These are phyloP conservation scores for Phoxinus dragarum DNA, from an alignment of 2,797 vertebrate genomes.

Conservation along the genomic window DNA sequence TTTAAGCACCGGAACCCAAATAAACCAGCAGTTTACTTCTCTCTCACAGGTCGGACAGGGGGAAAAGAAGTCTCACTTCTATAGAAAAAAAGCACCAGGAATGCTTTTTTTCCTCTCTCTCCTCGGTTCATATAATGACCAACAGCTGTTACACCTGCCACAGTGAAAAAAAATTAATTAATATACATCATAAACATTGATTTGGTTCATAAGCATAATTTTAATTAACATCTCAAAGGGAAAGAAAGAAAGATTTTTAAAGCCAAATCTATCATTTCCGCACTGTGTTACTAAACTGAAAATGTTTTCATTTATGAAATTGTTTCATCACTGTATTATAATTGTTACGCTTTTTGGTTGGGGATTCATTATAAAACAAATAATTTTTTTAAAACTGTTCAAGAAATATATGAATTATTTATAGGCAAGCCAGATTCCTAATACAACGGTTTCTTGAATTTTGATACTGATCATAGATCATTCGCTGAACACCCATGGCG, in stretches of 20 bases:
- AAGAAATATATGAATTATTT: background rate
- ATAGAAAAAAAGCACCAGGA: conserved; percentile 65
- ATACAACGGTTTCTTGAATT: background rate
- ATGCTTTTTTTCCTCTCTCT: conserved; percentile 72
- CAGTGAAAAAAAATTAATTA: conserved; percentile 74
- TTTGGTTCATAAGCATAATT: conserved; percentile 76
- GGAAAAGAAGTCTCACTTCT: conserved; percentile 63
- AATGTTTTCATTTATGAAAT: background rate
- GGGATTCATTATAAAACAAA: background rate
- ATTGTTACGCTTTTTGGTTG: background rate
- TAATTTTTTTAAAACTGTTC: background rate
- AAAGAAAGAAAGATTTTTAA: background rate
- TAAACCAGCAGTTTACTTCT: conserved; percentile 37
- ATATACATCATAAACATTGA: conserved; percentile 73
- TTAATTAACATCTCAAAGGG: conserved; percentile 30
- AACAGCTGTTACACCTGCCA: conserved; percentile 76
- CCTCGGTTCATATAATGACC: conserved; percentile 71
- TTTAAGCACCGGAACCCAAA: conserved; percentile 14
- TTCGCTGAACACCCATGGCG: conserved; percentile 64
- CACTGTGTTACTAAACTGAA: background rate
- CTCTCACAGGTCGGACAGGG: conserved; percentile 67
- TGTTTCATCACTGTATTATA: background rate
- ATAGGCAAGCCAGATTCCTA: background rate
- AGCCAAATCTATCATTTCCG: background rate
- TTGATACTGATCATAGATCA: background rate